phyloP scores from a whole-genome alignment of 2,113 vertebrate genomes.

The Bagarius yarrelli region DNA sequence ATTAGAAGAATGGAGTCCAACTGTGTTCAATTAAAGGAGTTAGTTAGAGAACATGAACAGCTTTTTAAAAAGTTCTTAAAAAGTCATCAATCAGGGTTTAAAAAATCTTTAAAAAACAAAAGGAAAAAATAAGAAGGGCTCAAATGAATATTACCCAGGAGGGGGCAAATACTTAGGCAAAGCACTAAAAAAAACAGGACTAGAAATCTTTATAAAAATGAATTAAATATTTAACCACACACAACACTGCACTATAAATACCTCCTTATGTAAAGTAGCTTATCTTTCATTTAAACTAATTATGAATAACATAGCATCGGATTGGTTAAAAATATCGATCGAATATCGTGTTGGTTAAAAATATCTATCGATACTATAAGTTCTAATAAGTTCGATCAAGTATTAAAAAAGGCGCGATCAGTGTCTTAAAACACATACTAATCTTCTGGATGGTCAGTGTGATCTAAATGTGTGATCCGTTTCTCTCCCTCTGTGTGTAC shows the following conservation, averaged over 20 bases:
- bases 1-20: background rate
- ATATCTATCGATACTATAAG: background rate
- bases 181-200: background rate
- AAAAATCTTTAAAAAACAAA: too few species aligned
- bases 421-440: too few species aligned
- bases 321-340: too few species aligned
- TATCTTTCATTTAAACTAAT: too few species aligned
- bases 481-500: background rate
- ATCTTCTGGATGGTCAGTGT: slow-evolving; percentile 11
- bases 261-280: background rate
- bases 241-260: background rate
- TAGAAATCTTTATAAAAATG: background rate
- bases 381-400: background rate
- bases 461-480: background rate
- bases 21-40: background rate
- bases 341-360: background rate
- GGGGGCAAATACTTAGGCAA: background rate
- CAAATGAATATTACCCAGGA: too few species aligned
- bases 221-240: background rate
- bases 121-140: too few species aligned
- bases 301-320: background rate
- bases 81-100: background rate
- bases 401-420: too few species aligned
- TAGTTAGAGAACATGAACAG: slow-evolving; percentile 3
- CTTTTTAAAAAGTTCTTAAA: background rate